Conservation (phyloP, 2,888 invertebrate species). For the Sepiola atlantica region DNA sequence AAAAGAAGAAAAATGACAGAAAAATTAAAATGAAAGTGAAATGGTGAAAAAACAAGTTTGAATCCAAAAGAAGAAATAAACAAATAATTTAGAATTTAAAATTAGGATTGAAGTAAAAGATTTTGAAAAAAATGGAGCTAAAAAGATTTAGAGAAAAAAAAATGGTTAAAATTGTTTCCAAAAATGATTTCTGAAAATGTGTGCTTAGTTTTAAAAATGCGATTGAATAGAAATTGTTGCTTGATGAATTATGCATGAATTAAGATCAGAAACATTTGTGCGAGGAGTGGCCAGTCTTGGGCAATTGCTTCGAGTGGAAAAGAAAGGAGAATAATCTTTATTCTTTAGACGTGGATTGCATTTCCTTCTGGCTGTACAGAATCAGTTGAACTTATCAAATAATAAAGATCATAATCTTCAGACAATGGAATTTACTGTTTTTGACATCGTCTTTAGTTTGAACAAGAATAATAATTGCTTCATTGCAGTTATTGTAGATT, state of each 20-base stretch:
- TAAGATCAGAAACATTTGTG: slow-evolving; percentile 9
- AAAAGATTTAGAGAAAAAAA: not conserved
- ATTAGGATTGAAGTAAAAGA: not conserved
- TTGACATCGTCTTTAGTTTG: not conserved
- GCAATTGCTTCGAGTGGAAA: not conserved
- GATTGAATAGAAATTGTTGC: slow-evolving; percentile 32
- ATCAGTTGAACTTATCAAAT: not conserved
- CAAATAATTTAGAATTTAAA: not conserved
- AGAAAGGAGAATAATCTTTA: not conserved
- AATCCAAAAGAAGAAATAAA: not conserved
- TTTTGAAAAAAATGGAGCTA: not conserved
- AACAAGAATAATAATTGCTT: too few relatives aligned
- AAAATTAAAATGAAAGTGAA: not conserved
- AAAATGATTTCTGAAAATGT: slow-evolving; percentile 32
- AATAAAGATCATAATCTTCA: not conserved
- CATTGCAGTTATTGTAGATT: too few relatives aligned
- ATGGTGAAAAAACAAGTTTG: not conserved
- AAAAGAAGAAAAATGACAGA: not conserved
- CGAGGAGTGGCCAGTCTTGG: not conserved
- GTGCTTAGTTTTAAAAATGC: slow-evolving; percentile 20
- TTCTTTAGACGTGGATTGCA: not conserved
- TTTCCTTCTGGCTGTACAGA: not conserved
- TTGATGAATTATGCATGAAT: slow-evolving; percentile 8
- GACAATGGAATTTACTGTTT: not conserved
- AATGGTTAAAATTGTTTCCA: not conserved